These are phyloP conservation scores for Conistra vaccinii DNA, from an alignment of 2,888 invertebrate genomes.

Conservation along the genomic window DNA sequence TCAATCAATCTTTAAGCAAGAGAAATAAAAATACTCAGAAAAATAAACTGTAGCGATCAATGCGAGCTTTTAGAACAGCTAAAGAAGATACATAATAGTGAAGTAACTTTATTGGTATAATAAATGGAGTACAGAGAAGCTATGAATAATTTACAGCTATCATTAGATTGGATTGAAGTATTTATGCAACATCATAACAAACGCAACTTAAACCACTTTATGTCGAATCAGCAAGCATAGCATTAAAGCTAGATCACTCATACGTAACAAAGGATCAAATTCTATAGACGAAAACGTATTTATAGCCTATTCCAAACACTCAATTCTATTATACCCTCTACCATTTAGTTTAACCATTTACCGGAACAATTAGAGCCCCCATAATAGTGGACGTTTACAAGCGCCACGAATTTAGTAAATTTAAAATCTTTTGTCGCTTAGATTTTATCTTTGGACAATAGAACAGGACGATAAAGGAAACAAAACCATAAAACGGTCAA, in stretches of 20 bases:
- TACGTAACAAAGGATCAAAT: conserved; percentile 18
- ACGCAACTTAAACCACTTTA: conserved; percentile 2
- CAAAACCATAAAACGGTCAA: conserved; percentile 74
- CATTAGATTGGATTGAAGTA: conserved; percentile 8
- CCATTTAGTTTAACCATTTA: conserved; percentile 44
- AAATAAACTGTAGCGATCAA: conserved; percentile 8
- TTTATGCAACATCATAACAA: conserved; percentile 15
- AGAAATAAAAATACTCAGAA: conserved; percentile 27
- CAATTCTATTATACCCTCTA: conserved; percentile 32
- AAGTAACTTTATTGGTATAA: conserved; percentile 23
- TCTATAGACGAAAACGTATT: conserved; percentile 22
- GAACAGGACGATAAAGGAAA: conserved; percentile 70
- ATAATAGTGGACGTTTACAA: conserved; percentile 64
- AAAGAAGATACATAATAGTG: conserved; percentile 4
- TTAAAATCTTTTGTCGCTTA: conserved; percentile 67
- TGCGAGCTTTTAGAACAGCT: conserved; percentile 6
- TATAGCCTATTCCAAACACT: conserved; percentile 26
- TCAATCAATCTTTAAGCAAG: conserved; percentile 30
- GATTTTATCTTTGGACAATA: conserved; percentile 70
- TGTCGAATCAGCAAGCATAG: neutral
- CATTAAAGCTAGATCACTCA: neutral
- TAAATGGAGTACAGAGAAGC: conserved; percentile 6
- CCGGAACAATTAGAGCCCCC: conserved; percentile 54
- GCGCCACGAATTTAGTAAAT: conserved; percentile 64
- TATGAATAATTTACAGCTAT: conserved; percentile 27